Evolutionary conservation across 2,888 invertebrate species (phyloP).

Genomic region (Xestia sexstrigata): DNA sequence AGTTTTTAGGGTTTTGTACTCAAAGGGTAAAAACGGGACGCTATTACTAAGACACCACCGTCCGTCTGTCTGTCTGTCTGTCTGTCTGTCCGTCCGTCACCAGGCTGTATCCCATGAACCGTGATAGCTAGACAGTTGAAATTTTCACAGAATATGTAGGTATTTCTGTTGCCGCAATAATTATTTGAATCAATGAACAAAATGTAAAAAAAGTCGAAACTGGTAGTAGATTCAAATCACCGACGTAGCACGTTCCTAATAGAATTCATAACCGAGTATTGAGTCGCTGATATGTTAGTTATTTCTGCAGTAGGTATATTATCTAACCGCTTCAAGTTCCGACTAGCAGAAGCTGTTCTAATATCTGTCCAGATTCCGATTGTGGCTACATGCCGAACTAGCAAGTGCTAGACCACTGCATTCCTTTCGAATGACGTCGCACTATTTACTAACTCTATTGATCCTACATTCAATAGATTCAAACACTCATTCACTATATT

Average conservation of each 20-base stretch:
- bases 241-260: constrained; percentile 5
- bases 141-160: too few relatives aligned
- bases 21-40: too few relatives aligned
- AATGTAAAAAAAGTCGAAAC: neutral
- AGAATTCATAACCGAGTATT: constrained; percentile 19
- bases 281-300: constrained; percentile 15
- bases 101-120: too few relatives aligned
- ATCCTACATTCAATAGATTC: constrained; percentile 73
- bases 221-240: neutral
- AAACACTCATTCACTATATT: constrained; percentile 72
- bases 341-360: constrained; percentile 48
- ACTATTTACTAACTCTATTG: constrained; percentile 77
- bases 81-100: too few relatives aligned
- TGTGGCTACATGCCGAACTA: constrained; percentile 59
- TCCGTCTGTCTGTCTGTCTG: too few relatives aligned
- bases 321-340: constrained; percentile 41
- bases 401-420: constrained; percentile 68
- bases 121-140: too few relatives aligned
- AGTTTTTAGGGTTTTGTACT: neutral
- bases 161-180: too few relatives aligned
- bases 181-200: neutral
- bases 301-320: constrained; percentile 38
- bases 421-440: constrained; percentile 73
- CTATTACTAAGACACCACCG: too few relatives aligned
- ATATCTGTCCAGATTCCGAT: constrained; percentile 55